Evolutionary conservation across 2,888 invertebrate genomes (phyloP).

Genomic region (Gonocerus acuteangulatus): DNA sequence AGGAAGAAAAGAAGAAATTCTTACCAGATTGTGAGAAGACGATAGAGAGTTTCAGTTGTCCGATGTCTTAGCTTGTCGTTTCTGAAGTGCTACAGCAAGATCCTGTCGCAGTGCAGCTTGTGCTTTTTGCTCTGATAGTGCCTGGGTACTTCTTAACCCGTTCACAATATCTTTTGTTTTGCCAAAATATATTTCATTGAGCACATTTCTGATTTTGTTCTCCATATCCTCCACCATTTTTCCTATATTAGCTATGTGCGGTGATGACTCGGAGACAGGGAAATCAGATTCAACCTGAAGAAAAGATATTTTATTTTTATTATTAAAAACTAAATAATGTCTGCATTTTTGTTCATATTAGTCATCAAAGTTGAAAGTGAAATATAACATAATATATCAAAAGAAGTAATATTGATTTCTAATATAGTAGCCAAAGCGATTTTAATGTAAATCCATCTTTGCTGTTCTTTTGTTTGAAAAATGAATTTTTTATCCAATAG

Average conservation of each 20-base stretch:
- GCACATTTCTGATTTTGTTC: slow-evolving; percentile 94
- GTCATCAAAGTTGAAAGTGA: too few species aligned
- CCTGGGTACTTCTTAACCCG: slow-evolving; percentile 75
- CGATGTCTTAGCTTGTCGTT: slow-evolving; percentile 62
- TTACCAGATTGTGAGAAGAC: slow-evolving; percentile 7
- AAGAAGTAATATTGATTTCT: too few species aligned
- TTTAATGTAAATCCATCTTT: too few species aligned
- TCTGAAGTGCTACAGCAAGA: slow-evolving; percentile 72
- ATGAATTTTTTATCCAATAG: too few species aligned
- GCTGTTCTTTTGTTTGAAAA: too few species aligned
- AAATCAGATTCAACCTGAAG: slow-evolving; percentile 82
- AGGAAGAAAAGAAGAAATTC: too few species aligned
- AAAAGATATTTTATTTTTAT: too few species aligned
- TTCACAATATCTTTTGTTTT: slow-evolving; percentile 98
- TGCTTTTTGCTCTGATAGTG: slow-evolving; percentile 73
- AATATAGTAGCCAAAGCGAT: too few species aligned
- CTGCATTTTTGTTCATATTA: too few species aligned
- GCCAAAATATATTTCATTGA: slow-evolving; percentile 98
- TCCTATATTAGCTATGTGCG: slow-evolving; percentile 98
- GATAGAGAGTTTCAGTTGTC: slow-evolving; percentile 22
- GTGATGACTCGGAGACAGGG: slow-evolving; percentile 81
- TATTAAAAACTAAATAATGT: too few species aligned
- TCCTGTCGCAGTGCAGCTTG: slow-evolving; percentile 79
- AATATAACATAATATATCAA: too few species aligned
- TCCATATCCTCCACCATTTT: slow-evolving; percentile 99